These are phyloP conservation scores for Tetragnatha versicolor DNA, from an alignment of 1,140 invertebrate species.

Conservation along the genomic window DNA sequence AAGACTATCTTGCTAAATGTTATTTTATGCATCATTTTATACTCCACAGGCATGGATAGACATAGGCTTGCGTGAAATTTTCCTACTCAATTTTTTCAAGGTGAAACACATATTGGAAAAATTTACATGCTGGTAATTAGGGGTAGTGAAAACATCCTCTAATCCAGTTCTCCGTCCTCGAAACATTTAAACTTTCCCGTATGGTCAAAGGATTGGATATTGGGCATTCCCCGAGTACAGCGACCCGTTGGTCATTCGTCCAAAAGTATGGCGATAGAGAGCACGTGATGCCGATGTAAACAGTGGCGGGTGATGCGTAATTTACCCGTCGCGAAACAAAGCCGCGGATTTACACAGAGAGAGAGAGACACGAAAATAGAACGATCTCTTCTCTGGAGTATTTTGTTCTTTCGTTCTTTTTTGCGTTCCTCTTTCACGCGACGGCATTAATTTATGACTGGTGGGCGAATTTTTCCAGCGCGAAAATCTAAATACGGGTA, in stretches of 20 bases:
- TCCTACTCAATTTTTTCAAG: too few relatives aligned
- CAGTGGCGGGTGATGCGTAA: neutral
- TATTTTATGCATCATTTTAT: too few relatives aligned
- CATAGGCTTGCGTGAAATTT: too few relatives aligned
- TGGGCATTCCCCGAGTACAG: too few relatives aligned
- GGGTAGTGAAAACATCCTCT: too few relatives aligned
- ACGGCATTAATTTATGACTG: constrained; percentile 1
- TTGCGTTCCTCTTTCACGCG: neutral
- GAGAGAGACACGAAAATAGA: constrained; percentile 25
- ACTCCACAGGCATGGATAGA: too few relatives aligned
- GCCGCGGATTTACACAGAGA: constrained; percentile 5
- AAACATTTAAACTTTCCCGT: too few relatives aligned
- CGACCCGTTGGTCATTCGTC: constrained; percentile 11
- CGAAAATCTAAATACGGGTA: neutral
- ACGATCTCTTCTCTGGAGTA: constrained; percentile 3
- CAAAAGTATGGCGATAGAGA: neutral
- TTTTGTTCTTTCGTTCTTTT: neutral
- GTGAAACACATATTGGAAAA: too few relatives aligned
- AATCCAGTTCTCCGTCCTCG: too few relatives aligned
- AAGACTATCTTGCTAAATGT: too few relatives aligned
- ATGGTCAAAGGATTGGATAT: too few relatives aligned
- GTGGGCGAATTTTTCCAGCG: constrained; percentile 2
- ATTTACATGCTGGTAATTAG: too few relatives aligned
- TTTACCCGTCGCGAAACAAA: constrained; percentile 19
- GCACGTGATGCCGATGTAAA: constrained; percentile 20